Base-by-base conservation (phyloP, 2,797 vertebrate species). In the Sparus aurata region DNA sequence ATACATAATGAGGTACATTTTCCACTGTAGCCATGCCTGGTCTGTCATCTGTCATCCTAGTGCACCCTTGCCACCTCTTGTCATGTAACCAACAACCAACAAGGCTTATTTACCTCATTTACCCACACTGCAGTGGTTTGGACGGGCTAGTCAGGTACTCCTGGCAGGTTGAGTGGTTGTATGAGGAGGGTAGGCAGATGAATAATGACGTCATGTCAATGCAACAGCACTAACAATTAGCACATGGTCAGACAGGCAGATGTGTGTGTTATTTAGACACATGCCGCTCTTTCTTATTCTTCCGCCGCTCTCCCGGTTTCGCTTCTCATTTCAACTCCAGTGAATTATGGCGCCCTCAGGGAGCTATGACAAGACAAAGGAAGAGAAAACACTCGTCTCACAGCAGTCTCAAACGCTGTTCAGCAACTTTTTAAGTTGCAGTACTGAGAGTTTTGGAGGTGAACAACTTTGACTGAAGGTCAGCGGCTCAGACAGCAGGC, bases 291-390 rank as follows among this genome's bases (percentile, higher is more conserved):
- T 73, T 90, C 80, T 69, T 85, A 88, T 86, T 80, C 69, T 18
- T n/a, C n/a, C n/a, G 45, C 38, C 15, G 10, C 4, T 18, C 68
- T 84, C 76, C 69, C 22, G 50, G 50, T 80, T 84, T 87, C 1
- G 17, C 72, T 83, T 89, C 77, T 92, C 70, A 76, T 83, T 80
- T 76, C 6, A 20, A 70, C 78, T 77, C 74, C 54, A 5, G 72
- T 88, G 86, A 87, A 64, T 92, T 90, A 85, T 58, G 73, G 74
- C 2, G 47, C 67, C 87, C 76, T 69, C 30, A 2, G 83, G 87
- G 73, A 85, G 65, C 30, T 8, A 62, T 0, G 74, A 78, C 80
- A 52, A 80, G 69, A 88, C 80, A 61, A 57, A 60, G 27, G 63
- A 41, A 67, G 58, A 76, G 71, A 81, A 65, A 38, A 65, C 34